Base-by-base conservation (phyloP, 2,797 vertebrate species). In the Lophura swinhoii region DNA sequence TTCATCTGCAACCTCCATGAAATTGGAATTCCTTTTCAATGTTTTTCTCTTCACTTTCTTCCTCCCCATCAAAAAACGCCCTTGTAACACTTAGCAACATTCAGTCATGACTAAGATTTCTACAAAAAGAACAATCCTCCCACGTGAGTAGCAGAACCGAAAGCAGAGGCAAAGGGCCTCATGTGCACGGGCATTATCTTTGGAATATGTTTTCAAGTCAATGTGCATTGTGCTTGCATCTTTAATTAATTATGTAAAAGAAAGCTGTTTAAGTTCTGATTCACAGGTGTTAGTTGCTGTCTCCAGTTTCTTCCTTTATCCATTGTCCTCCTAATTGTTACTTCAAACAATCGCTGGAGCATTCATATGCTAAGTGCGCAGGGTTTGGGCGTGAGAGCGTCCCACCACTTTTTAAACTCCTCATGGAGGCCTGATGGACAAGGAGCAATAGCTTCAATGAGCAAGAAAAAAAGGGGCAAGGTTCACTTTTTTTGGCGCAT, bases 161-260 rank as follows among this genome's bases (percentile, higher is more conserved):
- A 85, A 70, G 63, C 20, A 53, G n/a, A 14, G 43, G 39, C 46
- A 64, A 93, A 88, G 35, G 41, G 39, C 72, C 79, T 81, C 51
- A 51, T 23, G 49, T 3, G 21, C 35, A 71, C 21, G 28, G 51
- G 15, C 7, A 10, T 6, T 79, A 18, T 37, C 58, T 77, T 37
- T 44, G 51, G 60, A 84, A 12, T 51, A n/a, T 37, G 63, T 87
- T 95, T 92, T 86, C 63, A 87, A 89, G 79, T 85, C 84, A 96
- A 33, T 82, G 84, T 80, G 44, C 74, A 93, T 88, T 96, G 92
- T 91, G 72, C n/a, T n/a, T 84, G 46, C 71, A 85, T 89, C 56
- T 92, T 96, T 95, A 96, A 97, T 96, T 97, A 95, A 96, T 95
- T 92, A 94, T 26, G 66, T 96, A 96, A 95, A 87, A 94, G 93